These are phyloP conservation scores for Malurus alboscapulatus DNA, from an alignment of 2,113 vertebrate genomes.

Conservation along the genomic window DNA sequence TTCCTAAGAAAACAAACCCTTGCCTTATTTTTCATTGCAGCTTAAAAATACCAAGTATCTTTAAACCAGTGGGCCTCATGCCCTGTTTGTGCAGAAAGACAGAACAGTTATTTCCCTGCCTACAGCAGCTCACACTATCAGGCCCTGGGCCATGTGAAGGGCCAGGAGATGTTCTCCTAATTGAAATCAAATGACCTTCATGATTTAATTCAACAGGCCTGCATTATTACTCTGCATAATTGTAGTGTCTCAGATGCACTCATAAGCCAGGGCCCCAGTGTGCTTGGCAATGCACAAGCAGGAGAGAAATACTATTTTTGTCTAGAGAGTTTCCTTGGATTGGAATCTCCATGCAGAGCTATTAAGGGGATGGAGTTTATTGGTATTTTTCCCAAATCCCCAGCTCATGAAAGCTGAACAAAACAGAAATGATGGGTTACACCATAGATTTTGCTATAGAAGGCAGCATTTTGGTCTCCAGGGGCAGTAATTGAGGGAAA, in stretches of 20 bases:
- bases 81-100: not conserved
- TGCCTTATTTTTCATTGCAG: not conserved
- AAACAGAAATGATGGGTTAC: not conserved
- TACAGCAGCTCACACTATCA: not conserved
- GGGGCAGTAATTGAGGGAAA: not conserved
- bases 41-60: not conserved
- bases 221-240: not conserved
- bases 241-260: not conserved
- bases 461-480: not conserved
- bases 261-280: not conserved
- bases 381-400: not conserved
- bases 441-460: not conserved
- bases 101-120: not conserved
- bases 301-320: not conserved
- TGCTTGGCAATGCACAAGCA: not conserved
- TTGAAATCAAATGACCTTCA: conserved; percentile 2
- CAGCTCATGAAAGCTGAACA: not conserved
- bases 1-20: not conserved
- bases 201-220: conserved; percentile 3
- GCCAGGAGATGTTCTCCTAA: conserved; percentile 9
- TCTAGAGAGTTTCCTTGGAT: not conserved
- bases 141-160: not conserved
- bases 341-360: not conserved
- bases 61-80: not conserved
- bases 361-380: not conserved